Evolutionary conservation across 2,113 vertebrate genomes (phyloP).

Genomic region (Spea bombifrons): DNA sequence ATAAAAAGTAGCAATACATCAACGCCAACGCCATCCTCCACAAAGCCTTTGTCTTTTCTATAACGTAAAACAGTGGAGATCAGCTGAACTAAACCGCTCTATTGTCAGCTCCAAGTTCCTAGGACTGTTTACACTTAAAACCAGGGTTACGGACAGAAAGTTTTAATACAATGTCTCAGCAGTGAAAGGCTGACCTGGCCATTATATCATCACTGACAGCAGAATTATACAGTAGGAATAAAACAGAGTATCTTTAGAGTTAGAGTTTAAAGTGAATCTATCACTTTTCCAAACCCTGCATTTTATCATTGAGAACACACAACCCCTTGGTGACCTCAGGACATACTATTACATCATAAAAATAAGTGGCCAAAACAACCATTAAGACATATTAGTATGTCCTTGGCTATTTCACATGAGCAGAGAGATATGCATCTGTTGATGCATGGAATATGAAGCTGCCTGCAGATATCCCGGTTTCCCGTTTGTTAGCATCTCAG

Average conservation of each 20-base stretch:
- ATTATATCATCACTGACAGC: conserved; percentile 1
- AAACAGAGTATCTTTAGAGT: not conserved
- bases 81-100: not conserved
- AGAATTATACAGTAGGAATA: conserved; percentile 7
- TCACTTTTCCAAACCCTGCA: no score
- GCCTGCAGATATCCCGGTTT: no score
- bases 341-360: no score
- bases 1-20: no score
- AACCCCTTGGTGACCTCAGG: no score
- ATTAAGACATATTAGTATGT: not conserved
- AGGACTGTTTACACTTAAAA: not conserved
- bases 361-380: not conserved
- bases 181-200: conserved; percentile 16
- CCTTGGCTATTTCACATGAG: no score
- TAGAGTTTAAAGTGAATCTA: no score
- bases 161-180: not conserved
- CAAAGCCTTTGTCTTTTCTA: not conserved
- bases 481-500: no score
- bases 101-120: not conserved
- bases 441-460: no score
- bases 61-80: not conserved
- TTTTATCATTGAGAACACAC: no score
- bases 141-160: conserved; percentile 3
- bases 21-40: no score
- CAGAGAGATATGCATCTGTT: no score